Conservation (phyloP, 2,797 vertebrate species). For the Parambassis ranga region DNA sequence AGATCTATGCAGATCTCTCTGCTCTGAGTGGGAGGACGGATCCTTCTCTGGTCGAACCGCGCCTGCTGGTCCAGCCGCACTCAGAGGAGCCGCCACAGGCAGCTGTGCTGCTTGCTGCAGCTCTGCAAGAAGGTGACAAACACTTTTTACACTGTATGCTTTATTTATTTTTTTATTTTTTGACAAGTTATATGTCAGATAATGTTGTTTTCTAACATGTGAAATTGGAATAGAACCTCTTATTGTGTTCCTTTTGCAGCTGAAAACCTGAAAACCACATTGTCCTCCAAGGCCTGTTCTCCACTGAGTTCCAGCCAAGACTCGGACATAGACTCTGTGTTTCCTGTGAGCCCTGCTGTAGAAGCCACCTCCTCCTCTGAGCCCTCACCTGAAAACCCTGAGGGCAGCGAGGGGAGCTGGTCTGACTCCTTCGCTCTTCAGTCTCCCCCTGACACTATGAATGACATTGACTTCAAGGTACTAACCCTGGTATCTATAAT, state of each 20-base stretch:
- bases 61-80: conserved; percentile 85
- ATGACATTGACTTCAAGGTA: conserved; percentile 68
- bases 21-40: conserved; percentile 74
- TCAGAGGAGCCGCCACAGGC: conserved; percentile 86
- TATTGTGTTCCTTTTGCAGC: conserved; percentile 69
- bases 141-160: not conserved
- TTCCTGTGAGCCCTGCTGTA: conserved; percentile 10
- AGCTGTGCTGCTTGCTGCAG: conserved; percentile 82
- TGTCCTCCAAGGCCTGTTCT: conserved; percentile 72
- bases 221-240: too few species aligned
- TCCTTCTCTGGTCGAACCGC: conserved; percentile 74
- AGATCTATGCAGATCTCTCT: conserved; percentile 83
- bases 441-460: conserved; percentile 18
- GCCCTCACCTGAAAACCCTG: conserved; percentile 27
- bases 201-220: too few species aligned
- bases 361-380: conserved; percentile 22
- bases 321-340: conserved; percentile 48
- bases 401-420: conserved; percentile 30
- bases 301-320: conserved; percentile 44
- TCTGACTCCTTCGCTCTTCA: conserved; percentile 5
- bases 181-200: too few species aligned
- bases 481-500: not conserved
- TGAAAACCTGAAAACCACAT: conserved; percentile 82
- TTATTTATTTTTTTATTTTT: too few species aligned
- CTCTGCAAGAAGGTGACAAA: conserved; percentile 89